Base-by-base conservation (phyloP, 2,888 invertebrate species). In the Chloroclystis v-ata region DNA sequence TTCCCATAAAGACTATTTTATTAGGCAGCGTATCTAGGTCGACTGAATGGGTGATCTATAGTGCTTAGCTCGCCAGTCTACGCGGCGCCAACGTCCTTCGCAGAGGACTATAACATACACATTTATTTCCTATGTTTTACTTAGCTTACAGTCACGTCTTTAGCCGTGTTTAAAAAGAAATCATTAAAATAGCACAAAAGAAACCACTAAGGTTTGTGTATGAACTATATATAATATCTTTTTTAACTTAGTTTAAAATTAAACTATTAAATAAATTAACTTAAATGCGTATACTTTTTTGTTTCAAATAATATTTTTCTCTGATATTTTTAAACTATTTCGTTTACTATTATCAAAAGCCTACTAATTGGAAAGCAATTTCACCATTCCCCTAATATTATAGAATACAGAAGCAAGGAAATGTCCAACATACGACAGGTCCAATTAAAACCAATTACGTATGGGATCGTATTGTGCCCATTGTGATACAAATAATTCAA, bases 381-480 rank as follows among this genome's bases (percentile, higher is more conserved):
- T 5, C 10, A 33, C 14, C 10, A 14, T 33, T 33, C 33, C 32
- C 33, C 20, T 33, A 10, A 16, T n/a, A 33, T 20, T 28, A n/a
- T n/a, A 9, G n/a, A 43, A 43, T 20, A 28, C 8, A 45, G 35
- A 46, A 33, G 45, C 25, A 35, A 61, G 49, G 46, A 56, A 61
- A 65, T 56, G 60, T 61, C 60, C 66, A 63, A 71, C 47, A 73
- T 65, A 63, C 65, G 68, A 69, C 69, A 68, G 60, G 57, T 63
- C 57, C 72, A 78, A 77, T 79, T 78, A 77, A 71, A 74, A 65
- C 53, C 65, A 67, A 74, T 75, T 74, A 74, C 41, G 44, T 51
- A 58, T 59, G 60, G 57, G 58, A 69, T 69, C 67, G 69, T 66
- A 61, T 65, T 56, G 56, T 49, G 37, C 55, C 66, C 55, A 69